Conservation (phyloP, 2,797 vertebrate species). For the Sandelia bainsii region DNA sequence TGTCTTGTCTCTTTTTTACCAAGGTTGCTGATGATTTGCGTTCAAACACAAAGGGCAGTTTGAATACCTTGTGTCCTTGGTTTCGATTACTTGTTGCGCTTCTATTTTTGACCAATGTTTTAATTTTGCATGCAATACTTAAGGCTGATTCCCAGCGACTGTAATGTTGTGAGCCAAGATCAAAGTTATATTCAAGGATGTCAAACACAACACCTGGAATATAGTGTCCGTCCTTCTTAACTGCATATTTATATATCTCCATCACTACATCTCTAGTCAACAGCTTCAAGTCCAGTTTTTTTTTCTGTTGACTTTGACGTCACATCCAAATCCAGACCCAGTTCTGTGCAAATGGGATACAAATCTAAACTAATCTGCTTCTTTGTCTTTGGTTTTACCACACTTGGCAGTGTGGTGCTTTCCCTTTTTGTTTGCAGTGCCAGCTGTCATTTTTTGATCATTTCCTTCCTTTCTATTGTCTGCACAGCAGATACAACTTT, state of each 20-base stretch:
- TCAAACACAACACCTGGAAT: slow-evolving; percentile 6
- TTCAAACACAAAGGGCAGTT: slow-evolving; percentile 25
- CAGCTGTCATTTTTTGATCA: slow-evolving; percentile 4
- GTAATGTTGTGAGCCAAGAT: slow-evolving; percentile 42
- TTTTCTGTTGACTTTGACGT: slow-evolving; percentile 4
- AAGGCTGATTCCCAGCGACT: slow-evolving; percentile 33
- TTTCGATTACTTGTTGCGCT: rapidly evolving
- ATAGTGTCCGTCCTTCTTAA: neutral
- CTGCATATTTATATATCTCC: slow-evolving; percentile 32
- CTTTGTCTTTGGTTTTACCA: neutral
- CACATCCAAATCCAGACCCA: slow-evolving; percentile 34
- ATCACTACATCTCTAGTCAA: slow-evolving; percentile 25
- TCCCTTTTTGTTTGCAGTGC: slow-evolving; percentile 30
- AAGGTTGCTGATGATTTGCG: neutral
- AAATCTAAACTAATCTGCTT: rapidly evolving
- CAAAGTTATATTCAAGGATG: slow-evolving; percentile 53
- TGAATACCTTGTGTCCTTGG: neutral
- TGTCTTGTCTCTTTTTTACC: neutral
- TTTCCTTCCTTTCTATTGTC: slow-evolving; percentile 11
- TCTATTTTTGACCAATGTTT: neutral
- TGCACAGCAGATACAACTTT: neutral
- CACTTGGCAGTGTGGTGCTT: neutral
- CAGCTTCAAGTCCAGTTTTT: slow-evolving; percentile 24
- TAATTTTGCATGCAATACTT: slow-evolving; percentile 10
- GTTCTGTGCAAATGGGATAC: slow-evolving; percentile 22